Evolutionary conservation across 2,888 invertebrate genomes (phyloP), one percentile per base, ranked within the genome.

Genomic region (Chloroclysta siterata): DNA sequence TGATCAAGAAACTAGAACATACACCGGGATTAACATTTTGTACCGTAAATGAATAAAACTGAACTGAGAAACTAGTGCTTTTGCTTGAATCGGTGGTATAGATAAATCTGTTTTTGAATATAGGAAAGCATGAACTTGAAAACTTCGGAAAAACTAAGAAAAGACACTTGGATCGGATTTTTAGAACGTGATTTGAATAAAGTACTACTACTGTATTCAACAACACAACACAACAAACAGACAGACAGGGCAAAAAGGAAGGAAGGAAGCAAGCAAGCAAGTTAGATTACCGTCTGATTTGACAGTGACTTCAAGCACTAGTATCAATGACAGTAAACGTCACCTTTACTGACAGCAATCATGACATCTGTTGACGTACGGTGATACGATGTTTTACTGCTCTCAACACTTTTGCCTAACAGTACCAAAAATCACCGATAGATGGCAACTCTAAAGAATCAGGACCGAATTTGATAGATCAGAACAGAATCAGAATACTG

Each of bases 91-190:
- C 77, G 73, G 76, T 74, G 78, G 72, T 79, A 75, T 69, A 72
- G 75, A 78, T 76, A 76, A 77, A 76, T 73, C 72, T 70, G 70
- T 61, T 72, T 69, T 72, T 76, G 68, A 65, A 75, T 74, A 79
- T 76, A 67, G 73, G 75, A 72, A 76, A 77, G 81, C 80, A 81
- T 82, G 76, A 82, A 85, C 66, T 81, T 78, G 77, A 82, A 85
- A 88, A 89, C 80, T 87, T 87, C 80, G 81, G 84, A 88, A 76
- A 84, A 88, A 66, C 39, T 89, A 88, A 91, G 2, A 13, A 90
- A 36, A 5, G 90, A 88, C 87, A 90, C 90, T 91, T 89, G 88
- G 87, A 79, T 86, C 79, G 78, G 83, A 83, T 87, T 89, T 44
- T 17, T 15, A 44, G 7, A 44, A 44, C 17, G 15, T 41, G n/a